Percentiles rank a stretch among this genome's conserved stretches.
Conservation (phyloP, 1,140 invertebrate genomes). For the Aphis craccivora region DNA sequence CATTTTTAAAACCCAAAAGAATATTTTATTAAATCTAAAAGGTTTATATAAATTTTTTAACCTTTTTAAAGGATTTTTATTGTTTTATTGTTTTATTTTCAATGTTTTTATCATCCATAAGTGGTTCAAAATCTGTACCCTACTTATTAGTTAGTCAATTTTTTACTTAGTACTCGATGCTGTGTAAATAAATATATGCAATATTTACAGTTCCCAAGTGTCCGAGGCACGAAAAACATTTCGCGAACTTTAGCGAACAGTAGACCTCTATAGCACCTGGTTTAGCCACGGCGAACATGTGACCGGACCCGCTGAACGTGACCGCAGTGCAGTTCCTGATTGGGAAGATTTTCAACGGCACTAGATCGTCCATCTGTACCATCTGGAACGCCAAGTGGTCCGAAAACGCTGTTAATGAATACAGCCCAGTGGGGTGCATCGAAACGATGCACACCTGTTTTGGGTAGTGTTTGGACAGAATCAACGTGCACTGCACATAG, state of each 20-base stretch:
- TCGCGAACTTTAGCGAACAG: slow-evolving; percentile 77
- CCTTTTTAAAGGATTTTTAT: neutral
- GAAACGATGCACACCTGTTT: slow-evolving; percentile 81
- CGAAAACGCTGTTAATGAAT: slow-evolving; percentile 86
- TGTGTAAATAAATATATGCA: neutral
- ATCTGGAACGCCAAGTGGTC: slow-evolving; percentile 87
- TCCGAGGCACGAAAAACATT: slow-evolving; percentile 77
- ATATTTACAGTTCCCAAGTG: slow-evolving; percentile 74
- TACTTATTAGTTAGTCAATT: neutral
- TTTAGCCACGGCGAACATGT: slow-evolving; percentile 82
- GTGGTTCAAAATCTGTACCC: neutral
- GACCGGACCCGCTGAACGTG: slow-evolving; percentile 80
- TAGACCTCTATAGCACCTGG: slow-evolving; percentile 81
- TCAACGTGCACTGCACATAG: slow-evolving; percentile 78
- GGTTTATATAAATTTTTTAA: neutral
- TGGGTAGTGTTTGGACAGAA: slow-evolving; percentile 81
- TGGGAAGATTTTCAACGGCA: slow-evolving; percentile 76
- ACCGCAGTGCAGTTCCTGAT: slow-evolving; percentile 76
- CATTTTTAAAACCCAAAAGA: too few species aligned
- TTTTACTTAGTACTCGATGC: neutral
- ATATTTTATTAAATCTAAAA: too few species aligned
- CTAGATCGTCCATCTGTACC: slow-evolving; percentile 85
- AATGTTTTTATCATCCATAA: neutral
- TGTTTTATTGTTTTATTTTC: neutral
- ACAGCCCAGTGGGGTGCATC: slow-evolving; percentile 82